Base-by-base conservation (phyloP, 1,140 invertebrate genomes). In the Anthonomus grandis region DNA sequence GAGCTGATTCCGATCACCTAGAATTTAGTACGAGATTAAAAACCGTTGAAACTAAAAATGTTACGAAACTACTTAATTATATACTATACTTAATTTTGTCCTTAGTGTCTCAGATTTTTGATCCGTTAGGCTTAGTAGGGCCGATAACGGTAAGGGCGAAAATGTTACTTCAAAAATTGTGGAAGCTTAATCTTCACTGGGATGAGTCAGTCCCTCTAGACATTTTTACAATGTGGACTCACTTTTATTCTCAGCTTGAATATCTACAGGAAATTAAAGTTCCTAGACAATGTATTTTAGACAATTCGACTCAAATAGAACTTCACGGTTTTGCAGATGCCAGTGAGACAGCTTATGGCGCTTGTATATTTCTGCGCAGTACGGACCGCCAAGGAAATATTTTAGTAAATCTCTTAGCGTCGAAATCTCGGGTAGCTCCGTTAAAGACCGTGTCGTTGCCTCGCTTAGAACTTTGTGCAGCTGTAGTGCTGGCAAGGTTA, bases 111-210 rank as follows among this genome's bases (percentile, higher is more conserved):
- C 36, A 57, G 44, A 12, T 57, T 3, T 57, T 52, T 44, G 54
- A 57, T 17, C n/a, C 36, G 4, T 36, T 57, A 24, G 54, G 54
- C 22, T 22, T 36, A 15, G 25, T 50, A 10, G 56, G 66, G 13
- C 76, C 75, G 10, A 27, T 73, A 3, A 66, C 67, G 10, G 59
- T 77, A 9, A 57, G 23, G n/a, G 64, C 68, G 5, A 77, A 78
- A 62, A 57, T 75, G 8, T 42, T 77, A 2, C 59, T 78, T 19
- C 75, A 79, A 67, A 49, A 62, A 19, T 6, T 77, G 0, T 75
- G 74, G 74, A 38, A 60, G 27, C 8, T 3, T 17, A 53, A 67
- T 15, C 21, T 69, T 9, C 60, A 64, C 4, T 78, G 75, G 76
- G 71, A 77, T 55, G 56, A 67, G 18, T 4, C 0, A 13, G n/a